phyloP scores from a whole-genome alignment of 2,113 vertebrate genomes.

The Coregonus clupeaformis region DNA sequence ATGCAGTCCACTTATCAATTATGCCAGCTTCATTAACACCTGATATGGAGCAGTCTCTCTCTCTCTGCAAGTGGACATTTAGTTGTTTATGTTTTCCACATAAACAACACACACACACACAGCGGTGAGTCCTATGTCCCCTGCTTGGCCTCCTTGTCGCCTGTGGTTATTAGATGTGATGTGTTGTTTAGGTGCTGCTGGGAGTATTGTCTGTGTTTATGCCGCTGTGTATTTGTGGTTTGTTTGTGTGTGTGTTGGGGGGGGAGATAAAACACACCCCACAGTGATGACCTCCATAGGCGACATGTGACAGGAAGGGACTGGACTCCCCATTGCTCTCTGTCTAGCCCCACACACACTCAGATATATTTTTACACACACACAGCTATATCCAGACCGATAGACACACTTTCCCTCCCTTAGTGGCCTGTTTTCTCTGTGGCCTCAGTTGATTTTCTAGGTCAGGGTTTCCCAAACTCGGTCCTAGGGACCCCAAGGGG shows the following conservation, averaged over 20 bases:
- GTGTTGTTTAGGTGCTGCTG: conserved; percentile 60
- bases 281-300: conserved; percentile 24
- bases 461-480: too few species aligned
- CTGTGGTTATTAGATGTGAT: conserved; percentile 38
- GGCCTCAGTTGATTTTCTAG: not conserved
- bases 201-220: conserved; percentile 3
- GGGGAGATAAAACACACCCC: not conserved
- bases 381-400: conserved; percentile 20
- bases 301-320: conserved; percentile 40
- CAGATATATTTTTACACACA: not conserved
- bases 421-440: not conserved
- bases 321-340: not conserved
- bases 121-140: conserved; percentile 47
- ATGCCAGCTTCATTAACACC: conserved; percentile 12
- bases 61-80: not conserved
- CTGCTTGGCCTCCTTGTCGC: not conserved
- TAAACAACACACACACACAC: not conserved
- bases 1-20: conserved; percentile 29
- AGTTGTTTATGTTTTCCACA: not conserved
- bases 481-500: too few species aligned
- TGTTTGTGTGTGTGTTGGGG: not conserved
- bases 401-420: conserved; percentile 28
- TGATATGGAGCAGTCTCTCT: not conserved
- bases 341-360: conserved; percentile 7
- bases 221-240: conserved; percentile 2